A percentile compares a stretch with the other conserved stretches of the same genome.
Conservation (phyloP, 2,888 invertebrate genomes). For the Drosophila flavopinicola region DNA sequence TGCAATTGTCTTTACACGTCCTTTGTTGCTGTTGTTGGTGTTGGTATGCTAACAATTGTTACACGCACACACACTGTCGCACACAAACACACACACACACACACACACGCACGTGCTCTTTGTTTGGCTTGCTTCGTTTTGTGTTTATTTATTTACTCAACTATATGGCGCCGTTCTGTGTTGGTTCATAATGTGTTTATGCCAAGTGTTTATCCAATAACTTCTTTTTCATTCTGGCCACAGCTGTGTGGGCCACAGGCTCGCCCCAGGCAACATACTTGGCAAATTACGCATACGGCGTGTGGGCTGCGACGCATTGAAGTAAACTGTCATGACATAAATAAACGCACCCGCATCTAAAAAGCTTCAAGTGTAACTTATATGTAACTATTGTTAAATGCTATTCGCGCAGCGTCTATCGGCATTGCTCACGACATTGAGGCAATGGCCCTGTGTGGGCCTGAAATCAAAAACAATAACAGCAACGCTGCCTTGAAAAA, state of each 20-base stretch:
- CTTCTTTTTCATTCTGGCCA: conserved; percentile 19
- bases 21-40: conserved; percentile 33
- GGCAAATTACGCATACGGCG: conserved; percentile 23
- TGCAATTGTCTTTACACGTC: conserved; percentile 39
- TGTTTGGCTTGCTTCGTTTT: conserved; percentile 59
- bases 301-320: not conserved
- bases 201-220: conserved; percentile 66
- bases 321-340: conserved; percentile 1
- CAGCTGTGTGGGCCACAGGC: conserved; percentile 4
- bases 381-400: not conserved
- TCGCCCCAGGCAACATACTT: not conserved
- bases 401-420: conserved; percentile 12
- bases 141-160: conserved; percentile 72
- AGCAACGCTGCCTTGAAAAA: not conserved
- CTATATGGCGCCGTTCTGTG: conserved; percentile 30
- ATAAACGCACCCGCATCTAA: conserved; percentile 27
- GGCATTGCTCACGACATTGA: conserved; percentile 2
- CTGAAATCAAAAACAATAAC: not conserved
- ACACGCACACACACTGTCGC: conserved; percentile 9
- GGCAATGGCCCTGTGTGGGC: not conserved
- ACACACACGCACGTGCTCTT: conserved; percentile 27
- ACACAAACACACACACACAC: conserved; percentile 3
- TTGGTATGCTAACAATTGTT: conserved; percentile 45
- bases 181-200: conserved; percentile 69
- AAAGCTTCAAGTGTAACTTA: conserved; percentile 3